Evolutionary conservation across 2,113 vertebrate species (phyloP), one percentile per base, ranked within the genome.

Genomic region (Progne subis): DNA sequence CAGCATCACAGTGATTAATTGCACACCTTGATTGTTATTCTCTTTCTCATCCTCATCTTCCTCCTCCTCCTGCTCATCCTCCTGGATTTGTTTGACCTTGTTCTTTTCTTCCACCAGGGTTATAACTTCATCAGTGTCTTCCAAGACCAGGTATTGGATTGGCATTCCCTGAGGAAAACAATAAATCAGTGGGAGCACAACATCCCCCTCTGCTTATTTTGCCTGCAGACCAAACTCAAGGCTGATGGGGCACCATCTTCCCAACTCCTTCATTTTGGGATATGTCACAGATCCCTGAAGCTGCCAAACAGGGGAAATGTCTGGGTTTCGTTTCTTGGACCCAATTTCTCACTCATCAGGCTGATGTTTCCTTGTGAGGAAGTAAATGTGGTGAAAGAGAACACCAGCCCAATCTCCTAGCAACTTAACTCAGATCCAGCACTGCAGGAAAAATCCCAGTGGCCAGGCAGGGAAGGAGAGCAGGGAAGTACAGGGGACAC

Each of bases 121-220:
- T 82, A 99, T 14, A 81, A 99, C 96, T 78, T 98, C 99, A 49
- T 99, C 98, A 3, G 97, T 82, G 91, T 98, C 98, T 91, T 97
- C 97, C 81, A 99, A 94, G 29, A 97, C 97, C 94, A 99, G 91
- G 93, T 98, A 99, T 78, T 98, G 98, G 78, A 99, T 90, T 78
- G 98, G 98, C 20, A 78, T 92, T 50, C 97, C 98, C 98, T 99
- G 78, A 37, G 86, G 88, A 75, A 89, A 84, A 70, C 28, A 61
- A 65, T 14, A 21, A 50, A 86, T 55, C 46, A 82, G 75, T 43
- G 31, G 20, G 18, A 74, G 32, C 18, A 68, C 55, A 85, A 43
- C 61, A 43, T 50, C 37, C 23, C 15, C 24, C n/a, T 56, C 34
- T 15, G 43, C 25, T 74, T 23, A 31, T 44, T 76, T 18, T 16